Base-by-base conservation (phyloP, 2,888 invertebrate species). In the Halictus quadricinctus region DNA sequence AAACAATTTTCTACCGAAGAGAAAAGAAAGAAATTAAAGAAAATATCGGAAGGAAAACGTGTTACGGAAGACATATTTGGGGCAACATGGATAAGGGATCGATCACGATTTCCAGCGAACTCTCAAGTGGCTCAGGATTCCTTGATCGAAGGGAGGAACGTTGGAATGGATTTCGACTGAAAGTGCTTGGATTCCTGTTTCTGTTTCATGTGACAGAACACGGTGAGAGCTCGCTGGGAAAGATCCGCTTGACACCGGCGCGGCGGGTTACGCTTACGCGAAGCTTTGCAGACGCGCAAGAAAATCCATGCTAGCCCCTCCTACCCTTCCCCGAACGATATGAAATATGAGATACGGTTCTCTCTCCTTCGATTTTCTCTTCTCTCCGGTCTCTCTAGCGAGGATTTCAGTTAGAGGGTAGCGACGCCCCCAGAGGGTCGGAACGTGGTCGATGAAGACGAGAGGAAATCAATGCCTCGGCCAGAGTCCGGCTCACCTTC, bases 401-500 rank as follows among this genome's bases (percentile, higher is more conserved):
- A 87, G 85, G 87, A 88, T 87, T 87, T 89, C 87, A 76, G 85
- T 90, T 80, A 78, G 85, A 84, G 86, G 81, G 85, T 91, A 92
- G 92, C 92, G 90, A 87, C 88, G 90, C 88, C 90, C 90, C 91
- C 85, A 90, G 91, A 92, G 92, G 90, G 91, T 90, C 81, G 91
- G 90, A 92, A 92, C 91, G 92, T 91, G 94, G 93, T 92, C 93
- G 93, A 93, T 92, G 93, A 93, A 93, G 93, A 93, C 93, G 94
- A 94, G 94, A 93, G 93, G 94, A 94, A 94, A 94, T 94, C 94
- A 94, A 94, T 94, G 94, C 94, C 90, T 91, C 90, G 80, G 91
- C 91, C 92, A 90, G 91, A 91, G 91, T 92, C 91, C 91, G 80
- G 89, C 88, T 91, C 90, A 86, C 90, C 89, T 90, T 90, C 87